phyloP scores from a whole-genome alignment of 1,140 invertebrate genomes.

The Triops longicaudatus region DNA sequence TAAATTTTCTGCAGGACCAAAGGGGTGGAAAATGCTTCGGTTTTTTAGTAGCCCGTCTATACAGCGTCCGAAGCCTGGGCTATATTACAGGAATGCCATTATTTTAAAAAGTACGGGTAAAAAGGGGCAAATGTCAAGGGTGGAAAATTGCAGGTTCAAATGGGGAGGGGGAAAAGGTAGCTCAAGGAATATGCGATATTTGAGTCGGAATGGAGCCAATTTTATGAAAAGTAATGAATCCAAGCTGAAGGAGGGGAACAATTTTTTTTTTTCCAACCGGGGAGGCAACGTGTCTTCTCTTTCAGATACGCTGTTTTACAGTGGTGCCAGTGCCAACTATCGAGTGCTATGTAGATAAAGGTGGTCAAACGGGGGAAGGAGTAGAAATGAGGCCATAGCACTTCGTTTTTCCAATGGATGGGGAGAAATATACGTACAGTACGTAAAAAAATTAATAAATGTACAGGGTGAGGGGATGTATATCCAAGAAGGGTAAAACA shows the following conservation, averaged over 20 bases:
- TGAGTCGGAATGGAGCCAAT: background rate
- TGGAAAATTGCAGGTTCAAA: background rate
- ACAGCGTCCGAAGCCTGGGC: background rate
- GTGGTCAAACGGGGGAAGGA: background rate
- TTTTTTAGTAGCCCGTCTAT: background rate
- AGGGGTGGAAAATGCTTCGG: background rate
- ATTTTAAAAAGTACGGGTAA: background rate
- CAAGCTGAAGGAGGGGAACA: background rate
- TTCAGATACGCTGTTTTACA: constrained; percentile 7
- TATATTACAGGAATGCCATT: background rate
- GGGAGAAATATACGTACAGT: background rate
- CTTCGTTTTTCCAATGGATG: background rate
- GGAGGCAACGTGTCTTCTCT: constrained; percentile 1
- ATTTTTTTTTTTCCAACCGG: constrained; percentile 3
- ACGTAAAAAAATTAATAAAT: background rate
- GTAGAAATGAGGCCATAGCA: background rate
- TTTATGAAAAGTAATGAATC: background rate
- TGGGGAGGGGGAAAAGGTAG: background rate
- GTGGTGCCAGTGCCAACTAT: constrained; percentile 11
- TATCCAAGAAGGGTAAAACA: background rate
- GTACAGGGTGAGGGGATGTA: background rate
- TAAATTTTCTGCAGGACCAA: background rate
- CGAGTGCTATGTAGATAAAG: constrained; percentile 15
- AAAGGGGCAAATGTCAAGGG: background rate
- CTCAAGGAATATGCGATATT: background rate